phyloP scores from a whole-genome alignment of 2,888 invertebrate genomes.

The Subacronicta megacephala region DNA sequence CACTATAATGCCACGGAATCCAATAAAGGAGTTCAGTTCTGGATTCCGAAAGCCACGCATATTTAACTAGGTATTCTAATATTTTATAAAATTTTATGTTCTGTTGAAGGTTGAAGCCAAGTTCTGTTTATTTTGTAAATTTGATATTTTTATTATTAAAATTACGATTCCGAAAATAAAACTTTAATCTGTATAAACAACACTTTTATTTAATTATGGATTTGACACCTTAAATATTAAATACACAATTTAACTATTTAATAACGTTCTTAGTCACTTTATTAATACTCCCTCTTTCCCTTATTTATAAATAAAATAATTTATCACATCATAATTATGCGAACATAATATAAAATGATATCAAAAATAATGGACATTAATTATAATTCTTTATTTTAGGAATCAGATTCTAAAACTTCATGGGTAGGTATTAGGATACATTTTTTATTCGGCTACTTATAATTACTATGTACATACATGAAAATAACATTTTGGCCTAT shows the following conservation, averaged over 20 bases:
- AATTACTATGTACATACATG: constrained; percentile 53
- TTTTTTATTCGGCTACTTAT: constrained; percentile 44
- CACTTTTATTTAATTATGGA: constrained; percentile 14
- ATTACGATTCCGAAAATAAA: too few relatives aligned
- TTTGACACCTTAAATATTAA: constrained; percentile 14
- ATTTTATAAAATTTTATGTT: too few relatives aligned
- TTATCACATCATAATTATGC: constrained; percentile 46
- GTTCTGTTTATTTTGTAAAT: too few relatives aligned
- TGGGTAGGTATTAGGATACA: too few relatives aligned
- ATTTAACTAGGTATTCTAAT: too few relatives aligned
- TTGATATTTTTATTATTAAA: too few relatives aligned
- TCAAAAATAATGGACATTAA: constrained; percentile 15
- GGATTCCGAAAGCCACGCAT: too few relatives aligned
- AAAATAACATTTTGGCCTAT: constrained; percentile 44
- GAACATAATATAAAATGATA: neutral
- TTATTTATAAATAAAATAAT: constrained; percentile 22
- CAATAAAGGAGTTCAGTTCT: too few relatives aligned
- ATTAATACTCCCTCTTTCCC: constrained; percentile 7
- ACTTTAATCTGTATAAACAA: constrained; percentile 8
- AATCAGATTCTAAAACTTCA: constrained; percentile 25
- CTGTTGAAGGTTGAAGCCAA: too few relatives aligned
- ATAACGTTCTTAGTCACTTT: constrained; percentile 19
- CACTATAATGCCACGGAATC: too few relatives aligned
- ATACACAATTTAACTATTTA: constrained; percentile 12
- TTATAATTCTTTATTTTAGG: constrained; percentile 11